These are phyloP conservation scores for Gallinago paraguaiae DNA, from an alignment of 2,113 vertebrate species.

Conservation along the genomic window DNA sequence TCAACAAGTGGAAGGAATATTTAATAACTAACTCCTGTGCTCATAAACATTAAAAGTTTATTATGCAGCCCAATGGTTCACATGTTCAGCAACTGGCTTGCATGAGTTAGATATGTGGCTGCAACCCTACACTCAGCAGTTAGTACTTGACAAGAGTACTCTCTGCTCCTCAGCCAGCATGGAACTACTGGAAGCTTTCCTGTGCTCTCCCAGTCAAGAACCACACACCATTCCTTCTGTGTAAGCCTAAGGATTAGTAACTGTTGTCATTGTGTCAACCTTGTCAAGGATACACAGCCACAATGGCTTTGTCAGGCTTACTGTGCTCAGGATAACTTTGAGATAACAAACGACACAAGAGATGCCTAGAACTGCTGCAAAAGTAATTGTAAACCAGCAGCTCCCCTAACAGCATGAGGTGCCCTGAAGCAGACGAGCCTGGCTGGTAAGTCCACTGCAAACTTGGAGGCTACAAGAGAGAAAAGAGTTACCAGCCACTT, in stretches of 20 bases:
- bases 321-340: background rate
- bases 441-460: background rate
- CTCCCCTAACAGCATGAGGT: background rate
- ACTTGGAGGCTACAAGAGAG: background rate
- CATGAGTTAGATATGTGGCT: background rate
- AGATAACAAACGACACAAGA: background rate
- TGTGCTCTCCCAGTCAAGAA: background rate
- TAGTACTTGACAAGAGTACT: background rate
- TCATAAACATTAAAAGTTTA: background rate
- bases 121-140: background rate
- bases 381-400: background rate
- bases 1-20: background rate
- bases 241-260: background rate
- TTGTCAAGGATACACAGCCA: background rate
- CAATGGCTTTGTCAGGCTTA: background rate
- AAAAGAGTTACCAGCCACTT: background rate
- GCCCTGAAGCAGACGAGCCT: background rate
- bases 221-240: background rate
- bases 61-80: background rate
- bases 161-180: background rate
- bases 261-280: background rate
- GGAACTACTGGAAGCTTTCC: background rate
- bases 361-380: background rate
- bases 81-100: background rate
- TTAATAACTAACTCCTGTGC: background rate